phyloP scores from a whole-genome alignment of 2,113 vertebrate genomes.

The Dunckerocampus dactyliophorus region DNA sequence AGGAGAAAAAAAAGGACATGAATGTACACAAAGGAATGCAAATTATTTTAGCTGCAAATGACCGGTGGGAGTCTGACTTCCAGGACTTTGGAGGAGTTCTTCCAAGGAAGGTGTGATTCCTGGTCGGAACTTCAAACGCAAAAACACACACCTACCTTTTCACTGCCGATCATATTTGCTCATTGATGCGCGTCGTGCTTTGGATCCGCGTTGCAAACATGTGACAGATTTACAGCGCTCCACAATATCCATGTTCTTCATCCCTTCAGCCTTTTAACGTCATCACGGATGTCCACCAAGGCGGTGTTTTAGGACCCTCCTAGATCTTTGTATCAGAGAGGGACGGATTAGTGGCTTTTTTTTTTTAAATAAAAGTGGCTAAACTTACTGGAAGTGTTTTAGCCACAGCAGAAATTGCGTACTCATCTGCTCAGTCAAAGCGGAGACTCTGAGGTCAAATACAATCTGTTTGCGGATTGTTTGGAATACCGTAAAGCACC shows the following conservation, averaged over 20 bases:
- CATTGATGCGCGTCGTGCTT: background rate
- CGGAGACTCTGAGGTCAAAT: too few species aligned
- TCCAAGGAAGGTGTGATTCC: slow-evolving; percentile 6
- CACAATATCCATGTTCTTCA: slow-evolving; percentile 6
- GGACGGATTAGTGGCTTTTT: too few species aligned
- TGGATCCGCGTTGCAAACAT: background rate
- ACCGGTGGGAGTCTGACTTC: slow-evolving; percentile 7
- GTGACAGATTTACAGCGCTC: slow-evolving; percentile 1
- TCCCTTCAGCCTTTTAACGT: slow-evolving; percentile 5
- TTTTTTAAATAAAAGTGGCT: too few species aligned
- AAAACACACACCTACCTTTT: background rate
- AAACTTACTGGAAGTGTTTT: too few species aligned
- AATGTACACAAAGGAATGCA: slow-evolving; percentile 4
- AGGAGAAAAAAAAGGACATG: background rate
- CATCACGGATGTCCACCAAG: slow-evolving; percentile 2
- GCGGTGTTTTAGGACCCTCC: slow-evolving; percentile 6
- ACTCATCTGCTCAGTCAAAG: too few species aligned
- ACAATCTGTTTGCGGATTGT: background rate
- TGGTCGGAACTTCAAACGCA: slow-evolving; percentile 8
- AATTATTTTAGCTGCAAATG: slow-evolving; percentile 5
- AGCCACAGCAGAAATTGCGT: too few species aligned
- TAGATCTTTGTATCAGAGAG: background rate
- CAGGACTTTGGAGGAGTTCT: slow-evolving; percentile 9
- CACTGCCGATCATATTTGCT: background rate
- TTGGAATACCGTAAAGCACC: too few species aligned